Percentiles rank a stretch among this genome's conserved stretches.
Conservation (phyloP, 2,888 invertebrate species). For the Linnaemya vulpina region DNA sequence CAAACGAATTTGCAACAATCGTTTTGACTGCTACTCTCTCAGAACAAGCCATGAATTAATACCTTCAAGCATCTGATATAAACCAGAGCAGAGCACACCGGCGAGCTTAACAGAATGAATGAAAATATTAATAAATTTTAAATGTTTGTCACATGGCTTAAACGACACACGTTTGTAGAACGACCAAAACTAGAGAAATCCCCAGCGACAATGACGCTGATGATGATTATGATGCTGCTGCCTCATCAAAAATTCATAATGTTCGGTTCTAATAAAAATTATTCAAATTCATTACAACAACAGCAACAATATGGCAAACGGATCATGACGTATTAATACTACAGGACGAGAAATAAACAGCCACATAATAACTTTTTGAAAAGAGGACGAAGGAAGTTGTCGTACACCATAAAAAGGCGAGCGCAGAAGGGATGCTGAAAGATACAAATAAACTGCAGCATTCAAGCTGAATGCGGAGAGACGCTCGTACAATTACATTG, state of each 20-base stretch:
- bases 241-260: slow-evolving; percentile 80
- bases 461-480: slow-evolving; percentile 38
- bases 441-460: slow-evolving; percentile 5
- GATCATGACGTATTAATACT: slow-evolving; percentile 55
- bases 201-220: slow-evolving; percentile 53
- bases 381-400: slow-evolving; percentile 29
- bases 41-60: slow-evolving; percentile 15
- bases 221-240: too few relatives aligned
- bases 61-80: neutral
- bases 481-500: slow-evolving; percentile 68
- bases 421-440: slow-evolving; percentile 21
- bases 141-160: slow-evolving; percentile 71
- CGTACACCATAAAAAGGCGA: neutral
- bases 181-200: slow-evolving; percentile 25
- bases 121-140: slow-evolving; percentile 71
- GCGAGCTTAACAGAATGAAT: slow-evolving; percentile 53
- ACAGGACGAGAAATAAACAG: slow-evolving; percentile 47
- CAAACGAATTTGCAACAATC: too few relatives aligned
- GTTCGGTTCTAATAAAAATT: slow-evolving; percentile 77
- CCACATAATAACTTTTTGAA: slow-evolving; percentile 42
- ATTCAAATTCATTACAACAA: slow-evolving; percentile 77
- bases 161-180: slow-evolving; percentile 63
- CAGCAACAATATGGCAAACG: slow-evolving; percentile 41
- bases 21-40: too few relatives aligned
- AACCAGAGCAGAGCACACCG: slow-evolving; percentile 6